Percentiles rank a stretch among this genome's conserved stretches.
Evolutionary conservation across 2,888 invertebrate genomes (phyloP).

Genomic region (Tupiocoris notatus): DNA sequence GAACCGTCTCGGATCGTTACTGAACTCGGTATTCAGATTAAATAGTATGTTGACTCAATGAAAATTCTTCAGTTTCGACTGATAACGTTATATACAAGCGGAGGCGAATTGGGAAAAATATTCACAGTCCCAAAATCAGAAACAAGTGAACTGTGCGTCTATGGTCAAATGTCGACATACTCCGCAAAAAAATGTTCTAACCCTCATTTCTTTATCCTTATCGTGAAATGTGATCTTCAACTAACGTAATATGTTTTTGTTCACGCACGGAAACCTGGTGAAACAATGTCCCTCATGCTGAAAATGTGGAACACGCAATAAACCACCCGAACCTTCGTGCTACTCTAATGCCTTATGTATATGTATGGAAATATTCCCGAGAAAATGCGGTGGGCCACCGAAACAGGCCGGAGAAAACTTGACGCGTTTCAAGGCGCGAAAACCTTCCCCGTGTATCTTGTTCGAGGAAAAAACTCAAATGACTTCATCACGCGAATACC

Average conservation of each 20-base stretch:
- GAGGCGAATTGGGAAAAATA: too few species aligned
- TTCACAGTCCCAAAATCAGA: too few species aligned
- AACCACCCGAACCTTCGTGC: neutral
- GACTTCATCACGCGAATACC: slow-evolving; percentile 40
- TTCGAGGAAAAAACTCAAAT: slow-evolving; percentile 9
- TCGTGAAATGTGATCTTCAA: neutral
- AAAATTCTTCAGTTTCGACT: too few species aligned
- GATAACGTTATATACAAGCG: too few species aligned
- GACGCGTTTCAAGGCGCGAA: neutral
- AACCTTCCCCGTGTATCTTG: neutral
- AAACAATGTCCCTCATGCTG: too few species aligned
- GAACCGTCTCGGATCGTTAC: too few species aligned
- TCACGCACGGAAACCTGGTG: neutral
- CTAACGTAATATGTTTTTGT: neutral
- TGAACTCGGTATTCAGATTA: too few species aligned
- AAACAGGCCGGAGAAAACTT: neutral
- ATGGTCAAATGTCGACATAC: too few species aligned
- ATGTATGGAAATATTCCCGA: neutral
- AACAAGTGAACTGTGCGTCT: too few species aligned
- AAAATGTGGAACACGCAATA: neutral
- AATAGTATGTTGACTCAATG: too few species aligned
- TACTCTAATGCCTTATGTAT: neutral
- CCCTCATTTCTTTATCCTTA: too few species aligned
- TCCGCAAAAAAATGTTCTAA: too few species aligned
- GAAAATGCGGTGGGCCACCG: neutral